Conservation (phyloP, 2,797 vertebrate species). For the Dermochelys coriacea region DNA sequence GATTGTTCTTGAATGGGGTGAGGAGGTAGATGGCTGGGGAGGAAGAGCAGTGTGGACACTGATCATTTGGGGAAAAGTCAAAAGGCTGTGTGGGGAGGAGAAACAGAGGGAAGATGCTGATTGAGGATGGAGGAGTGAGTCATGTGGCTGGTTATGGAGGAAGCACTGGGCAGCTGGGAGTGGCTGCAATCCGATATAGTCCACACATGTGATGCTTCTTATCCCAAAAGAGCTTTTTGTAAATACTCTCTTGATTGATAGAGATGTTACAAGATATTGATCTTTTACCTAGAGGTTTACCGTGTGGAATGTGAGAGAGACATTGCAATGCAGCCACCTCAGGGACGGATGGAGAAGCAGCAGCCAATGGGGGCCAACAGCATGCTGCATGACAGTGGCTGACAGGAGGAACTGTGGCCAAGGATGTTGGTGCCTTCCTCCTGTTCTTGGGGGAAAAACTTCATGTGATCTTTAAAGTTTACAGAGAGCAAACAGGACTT, state of each 20-base stretch:
- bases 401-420: neutral
- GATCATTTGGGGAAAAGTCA: neutral
- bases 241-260: constrained; percentile 60
- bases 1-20: neutral
- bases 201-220: constrained; percentile 53
- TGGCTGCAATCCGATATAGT: constrained; percentile 37
- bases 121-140: neutral
- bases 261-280: constrained; percentile 62
- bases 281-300: neutral
- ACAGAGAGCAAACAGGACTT: neutral
- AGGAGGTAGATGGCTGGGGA: neutral
- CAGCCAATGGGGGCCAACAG: neutral
- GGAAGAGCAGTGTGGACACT: neutral
- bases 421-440: neutral
- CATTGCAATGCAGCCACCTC: constrained; percentile 25
- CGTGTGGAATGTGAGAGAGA: constrained; percentile 57
- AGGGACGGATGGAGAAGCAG: constrained; percentile 30
- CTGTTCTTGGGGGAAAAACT: neutral
- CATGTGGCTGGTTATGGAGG: neutral
- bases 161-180: neutral
- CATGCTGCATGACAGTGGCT: neutral
- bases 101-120: neutral
- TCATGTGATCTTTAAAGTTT: neutral
- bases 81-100: neutral
- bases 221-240: constrained; percentile 67